phyloP scores from a whole-genome alignment of 2,888 invertebrate species.

The Thysanoteuthis rhombus region DNA sequence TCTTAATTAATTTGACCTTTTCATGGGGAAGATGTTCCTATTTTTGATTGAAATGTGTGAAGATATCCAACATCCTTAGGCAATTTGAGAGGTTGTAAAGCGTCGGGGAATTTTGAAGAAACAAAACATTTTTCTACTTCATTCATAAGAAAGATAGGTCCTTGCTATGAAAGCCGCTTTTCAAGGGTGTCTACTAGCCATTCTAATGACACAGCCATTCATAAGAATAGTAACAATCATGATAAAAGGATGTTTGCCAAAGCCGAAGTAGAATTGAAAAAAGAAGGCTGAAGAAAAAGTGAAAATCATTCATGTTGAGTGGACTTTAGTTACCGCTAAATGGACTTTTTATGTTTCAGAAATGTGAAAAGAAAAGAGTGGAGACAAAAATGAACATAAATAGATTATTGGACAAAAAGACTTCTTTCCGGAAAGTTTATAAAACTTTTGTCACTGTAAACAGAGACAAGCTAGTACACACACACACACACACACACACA shows the following conservation, averaged over 20 bases:
- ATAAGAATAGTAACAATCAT: neutral
- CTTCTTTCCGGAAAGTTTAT: neutral
- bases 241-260: neutral
- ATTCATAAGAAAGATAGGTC: neutral
- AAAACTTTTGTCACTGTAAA: neutral
- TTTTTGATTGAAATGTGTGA: neutral
- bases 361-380: neutral
- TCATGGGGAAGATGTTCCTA: neutral
- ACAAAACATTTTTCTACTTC: neutral
- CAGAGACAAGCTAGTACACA: too few relatives aligned
- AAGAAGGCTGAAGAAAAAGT: neutral
- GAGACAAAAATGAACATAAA: neutral
- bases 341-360: neutral
- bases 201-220: neutral
- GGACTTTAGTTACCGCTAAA: neutral
- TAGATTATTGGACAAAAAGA: neutral
- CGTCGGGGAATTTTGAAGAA: neutral
- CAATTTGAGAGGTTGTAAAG: neutral
- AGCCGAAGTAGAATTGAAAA: neutral
- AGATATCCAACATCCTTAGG: neutral
- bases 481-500: too few relatives aligned
- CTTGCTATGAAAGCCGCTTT: neutral
- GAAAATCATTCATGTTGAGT: neutral
- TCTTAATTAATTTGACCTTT: too few relatives aligned
- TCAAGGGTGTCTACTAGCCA: neutral